These are phyloP conservation scores for Poliocrania exsul DNA, from an alignment of 2,797 vertebrate species.

Conservation along the genomic window DNA sequence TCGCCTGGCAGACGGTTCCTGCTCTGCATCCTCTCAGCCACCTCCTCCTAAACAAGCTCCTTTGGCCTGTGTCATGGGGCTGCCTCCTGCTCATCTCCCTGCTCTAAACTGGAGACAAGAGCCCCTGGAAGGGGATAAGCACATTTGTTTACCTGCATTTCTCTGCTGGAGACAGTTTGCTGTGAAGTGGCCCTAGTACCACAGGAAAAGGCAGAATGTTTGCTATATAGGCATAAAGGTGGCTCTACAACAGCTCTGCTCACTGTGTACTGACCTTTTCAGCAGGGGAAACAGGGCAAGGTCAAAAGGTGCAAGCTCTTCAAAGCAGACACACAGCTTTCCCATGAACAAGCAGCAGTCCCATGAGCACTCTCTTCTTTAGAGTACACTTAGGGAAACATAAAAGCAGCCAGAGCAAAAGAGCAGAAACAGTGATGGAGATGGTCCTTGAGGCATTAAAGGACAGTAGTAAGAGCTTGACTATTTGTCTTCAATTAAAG, in stretches of 20 bases:
- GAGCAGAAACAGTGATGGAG: neutral
- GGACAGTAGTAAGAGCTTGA: neutral
- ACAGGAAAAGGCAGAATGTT: neutral
- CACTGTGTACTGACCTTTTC: neutral
- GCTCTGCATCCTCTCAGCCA: neutral
- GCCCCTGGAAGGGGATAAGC: neutral
- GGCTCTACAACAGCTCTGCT: neutral
- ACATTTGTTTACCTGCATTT: neutral
- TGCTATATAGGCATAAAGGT: neutral
- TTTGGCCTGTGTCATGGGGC: neutral
- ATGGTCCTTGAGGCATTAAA: neutral
- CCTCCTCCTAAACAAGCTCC: neutral
- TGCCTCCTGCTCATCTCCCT: neutral
- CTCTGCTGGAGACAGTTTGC: neutral
- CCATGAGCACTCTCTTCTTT: neutral
- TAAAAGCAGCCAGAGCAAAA: neutral
- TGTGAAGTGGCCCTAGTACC: neutral
- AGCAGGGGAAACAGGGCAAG: neutral
- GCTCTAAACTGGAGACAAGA: neutral
- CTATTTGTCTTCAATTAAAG: neutral
- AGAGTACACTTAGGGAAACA: neutral
- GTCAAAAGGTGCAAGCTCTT: neutral
- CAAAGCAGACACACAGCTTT: neutral
- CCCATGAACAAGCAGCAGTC: rapidly evolving
- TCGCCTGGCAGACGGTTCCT: neutral